phyloP scores from a whole-genome alignment of 1,140 invertebrate genomes.

The Euura saliciscinereae region DNA sequence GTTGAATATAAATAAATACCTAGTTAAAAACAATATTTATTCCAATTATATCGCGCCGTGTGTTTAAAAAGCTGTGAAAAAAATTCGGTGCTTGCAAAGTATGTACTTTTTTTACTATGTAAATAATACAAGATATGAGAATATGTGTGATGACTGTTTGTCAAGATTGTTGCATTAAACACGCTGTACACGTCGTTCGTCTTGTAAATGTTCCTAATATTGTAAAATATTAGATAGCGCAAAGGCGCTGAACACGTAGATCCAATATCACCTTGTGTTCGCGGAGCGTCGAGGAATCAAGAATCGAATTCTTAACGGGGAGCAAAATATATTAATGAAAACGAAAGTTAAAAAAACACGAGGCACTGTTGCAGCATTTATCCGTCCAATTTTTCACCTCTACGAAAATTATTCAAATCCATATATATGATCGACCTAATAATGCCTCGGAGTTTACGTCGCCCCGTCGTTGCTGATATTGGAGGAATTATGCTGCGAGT shows the following conservation, averaged over 20 bases:
- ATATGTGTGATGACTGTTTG: not conserved
- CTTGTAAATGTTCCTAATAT: slow-evolving; percentile 41
- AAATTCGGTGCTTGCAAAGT: slow-evolving; percentile 17
- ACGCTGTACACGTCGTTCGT: slow-evolving; percentile 16
- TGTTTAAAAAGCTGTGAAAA: slow-evolving; percentile 16
- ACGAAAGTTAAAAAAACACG: not conserved
- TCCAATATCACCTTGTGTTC: not conserved
- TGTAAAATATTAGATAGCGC: slow-evolving; percentile 30
- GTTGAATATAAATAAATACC: slow-evolving; percentile 15
- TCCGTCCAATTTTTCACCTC: not conserved
- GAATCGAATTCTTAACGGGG: no score
- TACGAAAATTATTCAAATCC: not conserved
- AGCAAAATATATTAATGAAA: not conserved
- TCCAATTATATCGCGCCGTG: slow-evolving; percentile 25
- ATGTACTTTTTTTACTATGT: slow-evolving; percentile 39
- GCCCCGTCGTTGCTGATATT: no score
- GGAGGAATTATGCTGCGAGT: not conserved
- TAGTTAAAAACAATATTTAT: slow-evolving; percentile 30
- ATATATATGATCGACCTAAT: not conserved
- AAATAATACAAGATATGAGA: slow-evolving; percentile 31
- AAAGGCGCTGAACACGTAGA: not conserved
- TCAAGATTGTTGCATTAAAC: slow-evolving; percentile 15
- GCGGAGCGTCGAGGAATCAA: no score
- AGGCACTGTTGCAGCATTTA: not conserved
- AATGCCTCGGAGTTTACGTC: not conserved